These are phyloP conservation scores for Conus betulinus DNA, from an alignment of 1,140 invertebrate genomes.

Conservation along the genomic window DNA sequence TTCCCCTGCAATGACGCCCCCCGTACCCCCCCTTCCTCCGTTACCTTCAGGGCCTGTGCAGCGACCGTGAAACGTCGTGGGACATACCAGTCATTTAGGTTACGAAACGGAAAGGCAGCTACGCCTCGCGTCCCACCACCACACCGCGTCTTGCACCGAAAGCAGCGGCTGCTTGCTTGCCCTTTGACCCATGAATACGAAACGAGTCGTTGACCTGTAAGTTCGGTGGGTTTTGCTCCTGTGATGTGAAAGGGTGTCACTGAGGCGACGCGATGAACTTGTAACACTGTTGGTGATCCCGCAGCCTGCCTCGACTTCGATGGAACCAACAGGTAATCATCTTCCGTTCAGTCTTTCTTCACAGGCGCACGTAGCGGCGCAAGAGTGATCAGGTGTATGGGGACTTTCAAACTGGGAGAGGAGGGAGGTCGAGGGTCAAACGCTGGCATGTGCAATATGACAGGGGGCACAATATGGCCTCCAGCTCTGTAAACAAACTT, in stretches of 20 bases:
- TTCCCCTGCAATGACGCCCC: too few species aligned
- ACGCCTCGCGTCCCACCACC: not conserved
- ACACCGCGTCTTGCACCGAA: not conserved
- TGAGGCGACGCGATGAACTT: not conserved
- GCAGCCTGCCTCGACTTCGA: not conserved
- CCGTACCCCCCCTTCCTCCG: not conserved
- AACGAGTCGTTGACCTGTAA: not conserved
- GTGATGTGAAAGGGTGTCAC: not conserved
- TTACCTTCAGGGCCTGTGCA: not conserved
- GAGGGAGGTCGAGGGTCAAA: not conserved
- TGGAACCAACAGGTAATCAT: not conserved
- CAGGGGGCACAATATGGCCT: not conserved
- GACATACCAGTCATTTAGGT: not conserved
- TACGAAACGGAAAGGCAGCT: too few species aligned
- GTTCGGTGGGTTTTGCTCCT: not conserved
- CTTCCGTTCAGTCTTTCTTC: too few species aligned
- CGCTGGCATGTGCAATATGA: not conserved
- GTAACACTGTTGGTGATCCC: too few species aligned
- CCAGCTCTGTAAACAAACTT: not conserved
- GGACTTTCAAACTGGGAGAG: not conserved
- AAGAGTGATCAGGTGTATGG: not conserved
- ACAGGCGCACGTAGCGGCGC: not conserved
- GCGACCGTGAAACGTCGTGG: not conserved
- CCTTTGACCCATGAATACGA: conserved; percentile 6
- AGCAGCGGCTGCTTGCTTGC: not conserved